A percentile compares a stretch with the other conserved stretches of the same genome.
Evolutionary conservation across 2,113 vertebrate genomes (phyloP).

Genomic region (Odontophorus gujanensis): DNA sequence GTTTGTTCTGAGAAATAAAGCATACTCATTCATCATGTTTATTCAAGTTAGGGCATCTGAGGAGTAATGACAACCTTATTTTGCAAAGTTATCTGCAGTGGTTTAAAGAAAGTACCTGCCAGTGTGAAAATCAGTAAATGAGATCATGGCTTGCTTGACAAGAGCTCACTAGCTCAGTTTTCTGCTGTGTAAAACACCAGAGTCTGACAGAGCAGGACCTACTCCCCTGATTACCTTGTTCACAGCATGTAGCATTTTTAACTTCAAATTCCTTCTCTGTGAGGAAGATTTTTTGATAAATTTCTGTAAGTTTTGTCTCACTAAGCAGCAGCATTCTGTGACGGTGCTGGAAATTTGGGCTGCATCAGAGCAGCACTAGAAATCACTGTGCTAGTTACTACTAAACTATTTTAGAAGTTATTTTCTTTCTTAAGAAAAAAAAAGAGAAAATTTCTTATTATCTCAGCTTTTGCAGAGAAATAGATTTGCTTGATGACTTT

Average conservation of each 20-base stretch:
- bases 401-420: background rate
- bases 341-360: background rate
- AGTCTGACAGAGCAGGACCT: background rate
- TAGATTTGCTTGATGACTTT: background rate
- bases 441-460: background rate
- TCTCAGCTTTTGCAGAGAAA: background rate
- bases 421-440: background rate
- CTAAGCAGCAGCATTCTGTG: background rate
- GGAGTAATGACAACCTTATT: background rate
- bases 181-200: background rate
- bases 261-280: background rate
- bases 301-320: background rate
- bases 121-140: background rate
- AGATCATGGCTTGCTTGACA: background rate
- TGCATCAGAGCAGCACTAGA: background rate
- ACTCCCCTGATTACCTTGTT: fast-evolving
- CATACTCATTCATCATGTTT: conserved; percentile 36
- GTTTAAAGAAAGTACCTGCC: conserved; percentile 6
- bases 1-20: conserved; percentile 52
- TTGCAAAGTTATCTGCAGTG: background rate
- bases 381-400: background rate
- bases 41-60: conserved; percentile 36
- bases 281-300: fast-evolving
- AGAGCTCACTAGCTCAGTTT: background rate
- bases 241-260: background rate